Evolutionary conservation across 1,140 invertebrate species (phyloP).

Genomic region (Drosophila triauraria): DNA sequence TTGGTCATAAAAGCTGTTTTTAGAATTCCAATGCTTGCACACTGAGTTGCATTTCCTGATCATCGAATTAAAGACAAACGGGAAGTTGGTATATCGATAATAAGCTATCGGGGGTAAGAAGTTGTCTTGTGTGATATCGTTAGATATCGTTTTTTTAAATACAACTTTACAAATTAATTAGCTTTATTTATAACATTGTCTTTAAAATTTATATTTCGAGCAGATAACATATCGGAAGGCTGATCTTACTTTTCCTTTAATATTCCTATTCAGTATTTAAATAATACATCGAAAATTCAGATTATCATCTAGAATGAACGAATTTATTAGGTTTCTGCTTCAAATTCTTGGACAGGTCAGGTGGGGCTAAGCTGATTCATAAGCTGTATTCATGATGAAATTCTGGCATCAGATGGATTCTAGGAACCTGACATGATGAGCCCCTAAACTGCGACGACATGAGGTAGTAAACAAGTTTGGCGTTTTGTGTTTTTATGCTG

Average conservation of each 20-base stretch:
- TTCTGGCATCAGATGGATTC: constrained; percentile 51
- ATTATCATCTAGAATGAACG: not conserved
- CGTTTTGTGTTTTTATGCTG: constrained; percentile 33
- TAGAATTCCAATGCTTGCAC: not conserved
- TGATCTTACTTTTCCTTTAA: no score
- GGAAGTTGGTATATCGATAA: not conserved
- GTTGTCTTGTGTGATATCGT: not conserved
- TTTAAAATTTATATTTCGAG: no score
- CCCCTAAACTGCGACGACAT: constrained; percentile 51
- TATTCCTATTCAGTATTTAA: not conserved
- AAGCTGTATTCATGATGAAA: constrained; percentile 61
- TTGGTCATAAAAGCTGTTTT: constrained; percentile 34
- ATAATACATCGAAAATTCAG: not conserved
- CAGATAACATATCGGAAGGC: no score
- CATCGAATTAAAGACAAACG: constrained; percentile 1
- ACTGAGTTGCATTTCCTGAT: constrained; percentile 9
- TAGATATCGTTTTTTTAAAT: no score
- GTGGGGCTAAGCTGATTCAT: constrained; percentile 45
- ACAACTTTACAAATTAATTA: no score
- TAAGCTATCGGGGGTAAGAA: not conserved
- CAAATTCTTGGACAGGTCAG: not conserved
- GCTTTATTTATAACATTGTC: no score
- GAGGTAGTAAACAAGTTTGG: constrained; percentile 70
- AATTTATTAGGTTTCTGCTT: not conserved
- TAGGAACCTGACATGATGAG: constrained; percentile 66